Evolutionary conservation across 1,140 invertebrate species (phyloP).

Genomic region (Cylas formicarius): DNA sequence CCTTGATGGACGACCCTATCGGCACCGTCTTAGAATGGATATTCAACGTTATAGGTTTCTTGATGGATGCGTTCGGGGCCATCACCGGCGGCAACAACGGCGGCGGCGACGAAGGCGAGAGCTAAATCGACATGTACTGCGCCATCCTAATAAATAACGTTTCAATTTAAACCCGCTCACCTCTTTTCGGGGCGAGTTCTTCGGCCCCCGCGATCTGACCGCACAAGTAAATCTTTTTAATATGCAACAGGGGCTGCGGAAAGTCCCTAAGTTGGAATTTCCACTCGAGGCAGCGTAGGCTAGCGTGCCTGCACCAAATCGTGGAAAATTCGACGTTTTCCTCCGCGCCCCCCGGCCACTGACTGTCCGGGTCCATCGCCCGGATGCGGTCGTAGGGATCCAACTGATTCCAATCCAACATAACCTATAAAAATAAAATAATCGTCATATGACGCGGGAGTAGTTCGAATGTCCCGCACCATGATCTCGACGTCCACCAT

Average conservation of each 20-base stretch:
- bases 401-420: conserved; percentile 2
- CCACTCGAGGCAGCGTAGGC: conserved; percentile 74
- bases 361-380: conserved; percentile 77
- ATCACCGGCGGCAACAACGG: too few relatives aligned
- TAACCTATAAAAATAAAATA: conserved; percentile 4
- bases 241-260: conserved; percentile 82
- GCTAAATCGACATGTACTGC: background rate
- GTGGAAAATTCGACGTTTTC: conserved; percentile 86
- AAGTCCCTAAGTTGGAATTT: conserved; percentile 91
- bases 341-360: conserved; percentile 89
- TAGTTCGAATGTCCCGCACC: conserved; percentile 19
- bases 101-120: too few relatives aligned
- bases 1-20: conserved; percentile 14
- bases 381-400: conserved; percentile 45
- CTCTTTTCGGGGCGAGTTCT: conserved; percentile 69
- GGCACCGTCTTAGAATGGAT: conserved; percentile 20
- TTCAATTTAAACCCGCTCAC: conserved; percentile 40
- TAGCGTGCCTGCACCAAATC: conserved; percentile 84
- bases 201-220: conserved; percentile 87
- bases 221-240: conserved; percentile 77
- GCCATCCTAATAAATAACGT: background rate
- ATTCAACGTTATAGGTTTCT: conserved; percentile 15
- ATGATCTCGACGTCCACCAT: conserved; percentile 63
- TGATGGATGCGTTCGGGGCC: conserved; percentile 19
- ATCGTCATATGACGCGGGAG: background rate